Evolutionary conservation across 92 coral and sea anemone genomes (phyloP).

Genomic region (Umimayanthus chanpuru): DNA sequence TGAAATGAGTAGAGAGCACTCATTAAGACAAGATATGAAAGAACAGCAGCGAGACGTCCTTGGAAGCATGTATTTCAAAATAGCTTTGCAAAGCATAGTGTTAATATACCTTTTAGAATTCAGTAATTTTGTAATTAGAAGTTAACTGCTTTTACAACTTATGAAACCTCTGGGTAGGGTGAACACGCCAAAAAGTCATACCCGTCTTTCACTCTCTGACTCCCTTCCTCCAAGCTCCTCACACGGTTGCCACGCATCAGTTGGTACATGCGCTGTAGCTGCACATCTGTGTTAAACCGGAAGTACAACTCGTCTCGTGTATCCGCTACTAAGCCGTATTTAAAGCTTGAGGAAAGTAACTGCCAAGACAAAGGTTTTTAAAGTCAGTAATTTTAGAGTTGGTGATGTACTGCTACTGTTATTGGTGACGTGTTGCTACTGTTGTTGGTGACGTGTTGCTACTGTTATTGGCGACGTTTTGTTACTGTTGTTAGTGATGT

Average conservation of each 20-base stretch:
- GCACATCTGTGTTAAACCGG: constrained; percentile 12
- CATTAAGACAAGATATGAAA: neutral
- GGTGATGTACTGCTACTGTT: too few relatives aligned
- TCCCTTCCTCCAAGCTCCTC: constrained; percentile 9
- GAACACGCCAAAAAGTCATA: neutral
- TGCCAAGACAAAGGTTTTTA: neutral
- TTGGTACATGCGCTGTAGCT: constrained; percentile 23
- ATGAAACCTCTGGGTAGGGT: neutral
- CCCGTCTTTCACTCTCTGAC: constrained; percentile 13
- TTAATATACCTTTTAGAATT: too few relatives aligned
- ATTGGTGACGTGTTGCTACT: too few relatives aligned
- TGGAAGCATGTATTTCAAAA: too few relatives aligned
- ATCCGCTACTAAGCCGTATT: neutral
- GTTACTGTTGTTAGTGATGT: too few relatives aligned
- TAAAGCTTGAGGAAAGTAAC: constrained; percentile 13
- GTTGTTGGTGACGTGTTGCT: too few relatives aligned
- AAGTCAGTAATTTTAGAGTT: too few relatives aligned
- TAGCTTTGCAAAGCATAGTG: too few relatives aligned
- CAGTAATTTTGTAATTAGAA: too few relatives aligned
- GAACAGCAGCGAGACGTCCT: too few relatives aligned
- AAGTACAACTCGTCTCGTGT: constrained; percentile 31
- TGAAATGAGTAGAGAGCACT: neutral
- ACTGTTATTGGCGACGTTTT: too few relatives aligned
- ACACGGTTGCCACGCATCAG: neutral
- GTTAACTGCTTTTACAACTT: too few relatives aligned